These are phyloP conservation scores for Temnothorax ravouxi DNA, from an alignment of 2,888 invertebrate genomes.

Conservation along the genomic window DNA sequence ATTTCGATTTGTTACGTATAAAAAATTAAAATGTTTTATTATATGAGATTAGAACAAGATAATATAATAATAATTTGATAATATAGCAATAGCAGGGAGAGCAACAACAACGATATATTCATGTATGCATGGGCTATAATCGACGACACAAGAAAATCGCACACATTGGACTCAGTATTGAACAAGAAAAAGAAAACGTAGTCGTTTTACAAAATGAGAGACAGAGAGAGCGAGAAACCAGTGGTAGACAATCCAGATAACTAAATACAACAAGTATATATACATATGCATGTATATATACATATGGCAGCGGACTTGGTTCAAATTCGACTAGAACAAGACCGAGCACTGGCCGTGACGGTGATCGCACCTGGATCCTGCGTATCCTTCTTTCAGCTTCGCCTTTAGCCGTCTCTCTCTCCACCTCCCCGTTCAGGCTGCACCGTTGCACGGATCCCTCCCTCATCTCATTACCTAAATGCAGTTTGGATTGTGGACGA, in stretches of 20 bases:
- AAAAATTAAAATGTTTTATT: not conserved
- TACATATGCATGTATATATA: slow-evolving; percentile 54
- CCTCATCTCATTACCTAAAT: slow-evolving; percentile 84
- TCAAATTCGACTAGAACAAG: slow-evolving; percentile 76
- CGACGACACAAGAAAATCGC: slow-evolving; percentile 35
- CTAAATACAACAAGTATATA: slow-evolving; percentile 38
- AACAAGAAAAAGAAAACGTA: slow-evolving; percentile 10
- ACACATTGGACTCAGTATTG: slow-evolving; percentile 31
- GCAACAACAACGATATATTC: slow-evolving; percentile 21
- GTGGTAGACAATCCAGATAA: slow-evolving; percentile 45
- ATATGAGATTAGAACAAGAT: not conserved
- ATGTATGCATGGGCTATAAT: slow-evolving; percentile 4
- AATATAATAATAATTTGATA: slow-evolving; percentile 7
- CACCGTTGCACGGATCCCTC: slow-evolving; percentile 77
- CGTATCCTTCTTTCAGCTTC: slow-evolving; percentile 80
- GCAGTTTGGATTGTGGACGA: slow-evolving; percentile 73
- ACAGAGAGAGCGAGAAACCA: slow-evolving; percentile 53
- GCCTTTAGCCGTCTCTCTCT: slow-evolving; percentile 79
- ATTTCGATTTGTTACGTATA: not conserved
- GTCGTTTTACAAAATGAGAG: slow-evolving; percentile 38
- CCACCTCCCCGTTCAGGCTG: slow-evolving; percentile 78
- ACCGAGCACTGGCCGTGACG: slow-evolving; percentile 77
- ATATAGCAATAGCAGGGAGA: slow-evolving; percentile 24
- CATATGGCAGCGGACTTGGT: slow-evolving; percentile 50
- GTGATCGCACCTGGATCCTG: slow-evolving; percentile 85